phyloP scores from a whole-genome alignment of 1,140 invertebrate species.

The Lineus longissimus region DNA sequence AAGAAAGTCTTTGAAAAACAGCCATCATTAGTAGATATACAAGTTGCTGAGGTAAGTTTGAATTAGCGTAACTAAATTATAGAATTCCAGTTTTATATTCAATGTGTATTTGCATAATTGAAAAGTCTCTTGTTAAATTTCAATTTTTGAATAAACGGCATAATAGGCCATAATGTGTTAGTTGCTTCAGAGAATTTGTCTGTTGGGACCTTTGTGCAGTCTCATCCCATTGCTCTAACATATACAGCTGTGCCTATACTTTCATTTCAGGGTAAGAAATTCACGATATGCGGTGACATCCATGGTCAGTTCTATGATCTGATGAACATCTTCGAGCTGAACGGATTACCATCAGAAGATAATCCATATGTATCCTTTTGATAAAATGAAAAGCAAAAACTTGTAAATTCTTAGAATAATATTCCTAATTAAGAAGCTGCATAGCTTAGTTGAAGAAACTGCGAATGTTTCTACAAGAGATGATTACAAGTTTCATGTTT shows the following conservation, averaged over 20 bases:
- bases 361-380: constrained; percentile 84
- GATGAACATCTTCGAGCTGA: constrained; percentile 95
- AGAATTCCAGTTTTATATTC: too few relatives aligned
- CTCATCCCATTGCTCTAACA: background rate
- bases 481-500: too few relatives aligned
- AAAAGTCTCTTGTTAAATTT: background rate
- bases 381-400: background rate
- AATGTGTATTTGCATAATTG: background rate
- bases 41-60: constrained; percentile 65
- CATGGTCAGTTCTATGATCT: constrained; percentile 99
- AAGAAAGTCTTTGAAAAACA: constrained; percentile 79
- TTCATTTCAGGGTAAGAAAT: constrained; percentile 73
- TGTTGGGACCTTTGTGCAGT: background rate
- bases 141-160: background rate
- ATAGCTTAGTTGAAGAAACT: too few relatives aligned
- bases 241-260: too few relatives aligned
- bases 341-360: constrained; percentile 86
- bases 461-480: too few relatives aligned
- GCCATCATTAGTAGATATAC: constrained; percentile 85
- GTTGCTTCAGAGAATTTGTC: too few relatives aligned
- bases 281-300: constrained; percentile 99
- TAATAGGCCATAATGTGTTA: too few relatives aligned
- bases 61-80: constrained; percentile 2
- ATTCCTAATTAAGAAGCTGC: background rate
- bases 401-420: background rate